Evolutionary conservation across 2,113 vertebrate species (phyloP).

Genomic region (Cricetomys ansorgei): DNA sequence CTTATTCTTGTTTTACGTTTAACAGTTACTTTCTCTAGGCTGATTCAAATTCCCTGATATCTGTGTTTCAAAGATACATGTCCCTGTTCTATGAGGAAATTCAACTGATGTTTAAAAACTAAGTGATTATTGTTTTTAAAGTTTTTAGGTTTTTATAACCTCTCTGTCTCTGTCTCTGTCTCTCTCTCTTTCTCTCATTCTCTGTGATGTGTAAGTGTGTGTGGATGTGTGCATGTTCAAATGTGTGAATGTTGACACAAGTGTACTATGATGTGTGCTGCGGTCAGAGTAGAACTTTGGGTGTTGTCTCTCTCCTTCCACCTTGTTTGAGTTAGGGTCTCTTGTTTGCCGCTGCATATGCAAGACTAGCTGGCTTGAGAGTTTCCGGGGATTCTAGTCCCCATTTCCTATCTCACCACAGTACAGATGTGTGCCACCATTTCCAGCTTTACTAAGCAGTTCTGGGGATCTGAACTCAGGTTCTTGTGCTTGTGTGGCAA

Average conservation of each 20-base stretch:
- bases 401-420: neutral
- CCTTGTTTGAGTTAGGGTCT: neutral
- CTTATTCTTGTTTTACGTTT: slow-evolving; percentile 6
- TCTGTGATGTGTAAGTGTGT: neutral
- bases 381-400: neutral
- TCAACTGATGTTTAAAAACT: neutral
- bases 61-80: slow-evolving; percentile 4
- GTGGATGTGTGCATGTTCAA: neutral
- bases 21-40: neutral
- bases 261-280: neutral
- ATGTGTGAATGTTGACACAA: neutral
- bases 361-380: neutral
- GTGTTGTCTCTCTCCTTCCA: neutral
- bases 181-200: neutral
- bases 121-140: neutral
- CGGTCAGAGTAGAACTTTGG: neutral
- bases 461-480: neutral
- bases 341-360: neutral
- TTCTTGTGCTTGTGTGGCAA: neutral
- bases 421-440: neutral
- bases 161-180: too few species aligned
- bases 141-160: neutral
- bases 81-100: neutral
- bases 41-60: slow-evolving; percentile 12
- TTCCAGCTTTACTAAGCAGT: neutral